These are phyloP conservation scores for Musca domestica DNA, from an alignment of 1,140 invertebrate species.

Conservation along the genomic window DNA sequence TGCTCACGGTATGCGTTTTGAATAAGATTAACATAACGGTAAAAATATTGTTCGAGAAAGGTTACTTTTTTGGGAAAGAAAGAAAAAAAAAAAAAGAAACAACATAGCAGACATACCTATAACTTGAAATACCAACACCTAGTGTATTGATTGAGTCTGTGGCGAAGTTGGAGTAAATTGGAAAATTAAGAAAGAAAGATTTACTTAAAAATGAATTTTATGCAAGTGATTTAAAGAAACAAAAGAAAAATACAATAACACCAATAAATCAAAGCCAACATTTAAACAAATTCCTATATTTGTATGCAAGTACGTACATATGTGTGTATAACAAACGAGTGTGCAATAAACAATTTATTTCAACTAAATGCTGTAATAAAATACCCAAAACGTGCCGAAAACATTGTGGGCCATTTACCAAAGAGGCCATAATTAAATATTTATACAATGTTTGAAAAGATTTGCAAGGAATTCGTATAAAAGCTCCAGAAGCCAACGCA, in stretches of 20 bases:
- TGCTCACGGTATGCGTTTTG: background rate
- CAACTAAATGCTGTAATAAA: too few relatives aligned
- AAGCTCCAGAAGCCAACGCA: background rate
- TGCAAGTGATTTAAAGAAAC: background rate
- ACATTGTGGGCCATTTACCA: background rate
- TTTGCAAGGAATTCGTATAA: background rate
- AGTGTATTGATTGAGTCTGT: background rate
- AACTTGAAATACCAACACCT: background rate
- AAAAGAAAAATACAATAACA: too few relatives aligned
- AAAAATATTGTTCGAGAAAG: background rate
- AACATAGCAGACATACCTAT: background rate
- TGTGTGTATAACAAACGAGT: too few relatives aligned
- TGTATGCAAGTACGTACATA: too few relatives aligned
- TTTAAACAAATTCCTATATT: too few relatives aligned
- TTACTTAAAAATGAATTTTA: background rate
- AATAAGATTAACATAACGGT: constrained; percentile 15
- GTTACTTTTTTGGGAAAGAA: background rate
- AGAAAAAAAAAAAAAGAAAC: background rate
- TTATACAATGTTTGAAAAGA: constrained; percentile 1
- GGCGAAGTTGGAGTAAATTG: background rate
- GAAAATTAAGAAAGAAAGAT: background rate
- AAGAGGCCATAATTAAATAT: background rate
- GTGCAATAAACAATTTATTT: too few relatives aligned
- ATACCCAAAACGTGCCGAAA: too few relatives aligned
- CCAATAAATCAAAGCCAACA: too few relatives aligned